Evolutionary conservation across 2,888 invertebrate species (phyloP).

Genomic region (Catocala fraxini): DNA sequence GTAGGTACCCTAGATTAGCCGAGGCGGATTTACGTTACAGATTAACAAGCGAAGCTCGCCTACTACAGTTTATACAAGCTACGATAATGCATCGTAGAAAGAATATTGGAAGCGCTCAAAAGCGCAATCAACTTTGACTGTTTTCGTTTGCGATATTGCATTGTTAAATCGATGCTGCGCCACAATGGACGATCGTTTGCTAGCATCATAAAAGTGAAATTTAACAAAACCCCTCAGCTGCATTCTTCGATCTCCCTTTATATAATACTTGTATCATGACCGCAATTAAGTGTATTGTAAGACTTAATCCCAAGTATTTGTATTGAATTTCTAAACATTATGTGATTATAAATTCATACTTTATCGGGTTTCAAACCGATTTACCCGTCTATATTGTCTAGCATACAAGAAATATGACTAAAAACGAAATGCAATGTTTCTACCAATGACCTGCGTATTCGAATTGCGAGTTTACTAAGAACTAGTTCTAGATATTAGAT

Average conservation of each 20-base stretch:
- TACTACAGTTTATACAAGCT: slow-evolving; percentile 23
- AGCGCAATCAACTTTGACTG: slow-evolving; percentile 71
- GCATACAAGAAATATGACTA: slow-evolving; percentile 23
- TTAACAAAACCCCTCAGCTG: slow-evolving; percentile 67
- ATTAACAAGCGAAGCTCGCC: slow-evolving; percentile 46
- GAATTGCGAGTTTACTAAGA: background rate
- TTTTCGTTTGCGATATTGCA: slow-evolving; percentile 73
- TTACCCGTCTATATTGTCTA: slow-evolving; percentile 22
- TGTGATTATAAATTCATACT: slow-evolving; percentile 45
- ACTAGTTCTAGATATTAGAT: background rate
- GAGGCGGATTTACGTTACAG: slow-evolving; percentile 37
- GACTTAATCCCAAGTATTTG: slow-evolving; percentile 61
- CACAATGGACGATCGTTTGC: slow-evolving; percentile 78
- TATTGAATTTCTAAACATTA: slow-evolving; percentile 44
- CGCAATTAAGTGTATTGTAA: slow-evolving; percentile 62
- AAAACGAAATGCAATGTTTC: background rate
- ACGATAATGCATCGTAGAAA: slow-evolving; percentile 30
- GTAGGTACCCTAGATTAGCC: slow-evolving; percentile 49
- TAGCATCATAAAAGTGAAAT: slow-evolving; percentile 74
- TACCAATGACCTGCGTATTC: background rate
- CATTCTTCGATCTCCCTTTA: slow-evolving; percentile 59
- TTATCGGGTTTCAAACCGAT: slow-evolving; percentile 20
- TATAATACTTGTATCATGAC: slow-evolving; percentile 41
- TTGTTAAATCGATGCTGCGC: slow-evolving; percentile 71
- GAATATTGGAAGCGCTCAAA: slow-evolving; percentile 58